phyloP scores from a whole-genome alignment of 2,888 invertebrate genomes.

The Scaptomyza reducta region DNA sequence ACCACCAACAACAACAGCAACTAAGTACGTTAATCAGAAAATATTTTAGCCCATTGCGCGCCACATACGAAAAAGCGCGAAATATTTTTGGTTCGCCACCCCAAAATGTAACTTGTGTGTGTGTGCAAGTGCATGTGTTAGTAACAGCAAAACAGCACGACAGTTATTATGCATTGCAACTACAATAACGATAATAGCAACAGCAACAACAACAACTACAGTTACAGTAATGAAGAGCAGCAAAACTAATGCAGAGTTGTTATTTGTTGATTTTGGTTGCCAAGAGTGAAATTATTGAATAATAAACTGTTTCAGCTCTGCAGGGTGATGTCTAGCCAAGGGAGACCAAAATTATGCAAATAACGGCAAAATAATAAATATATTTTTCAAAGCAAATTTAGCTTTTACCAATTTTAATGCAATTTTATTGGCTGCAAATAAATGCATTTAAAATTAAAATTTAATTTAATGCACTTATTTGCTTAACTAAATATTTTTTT shows the following conservation, averaged over 20 bases:
- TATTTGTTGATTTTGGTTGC: slow-evolving; percentile 74
- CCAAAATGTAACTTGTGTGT: slow-evolving; percentile 30
- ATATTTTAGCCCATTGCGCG: slow-evolving; percentile 67
- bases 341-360: neutral
- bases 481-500: too few species aligned
- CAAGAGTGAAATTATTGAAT: slow-evolving; percentile 79
- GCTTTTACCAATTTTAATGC: neutral
- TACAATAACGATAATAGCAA: slow-evolving; percentile 34
- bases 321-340: slow-evolving; percentile 4
- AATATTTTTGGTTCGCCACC: slow-evolving; percentile 61
- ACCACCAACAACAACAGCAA: slow-evolving; percentile 39
- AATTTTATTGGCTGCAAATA: neutral
- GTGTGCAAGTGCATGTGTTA: slow-evolving; percentile 36
- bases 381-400: neutral
- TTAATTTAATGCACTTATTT: neutral
- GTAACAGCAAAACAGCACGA: slow-evolving; percentile 68
- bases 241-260: slow-evolving; percentile 71
- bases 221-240: slow-evolving; percentile 12
- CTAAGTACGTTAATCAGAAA: slow-evolving; percentile 72
- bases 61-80: slow-evolving; percentile 71
- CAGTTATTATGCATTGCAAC: slow-evolving; percentile 68
- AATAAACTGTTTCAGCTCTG: slow-evolving; percentile 46
- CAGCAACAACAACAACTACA: slow-evolving; percentile 6
- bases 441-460: too few species aligned
- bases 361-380: neutral